These are phyloP conservation scores for Athene cunicularia DNA, from an alignment of 2,113 vertebrate genomes.

Conservation along the genomic window DNA sequence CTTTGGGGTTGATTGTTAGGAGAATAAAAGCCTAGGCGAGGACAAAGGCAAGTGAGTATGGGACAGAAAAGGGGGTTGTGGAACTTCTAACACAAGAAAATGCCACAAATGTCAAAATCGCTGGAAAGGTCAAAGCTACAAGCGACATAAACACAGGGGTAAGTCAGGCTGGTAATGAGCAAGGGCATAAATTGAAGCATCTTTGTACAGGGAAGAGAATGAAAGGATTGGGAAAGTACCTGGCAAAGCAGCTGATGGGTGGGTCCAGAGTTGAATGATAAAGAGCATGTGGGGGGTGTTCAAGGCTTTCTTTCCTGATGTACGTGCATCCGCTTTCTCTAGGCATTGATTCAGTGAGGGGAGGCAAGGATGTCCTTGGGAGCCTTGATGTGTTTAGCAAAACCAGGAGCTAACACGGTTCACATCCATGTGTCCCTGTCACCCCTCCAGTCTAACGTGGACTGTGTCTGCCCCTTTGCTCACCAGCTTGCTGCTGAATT, in stretches of 20 bases:
- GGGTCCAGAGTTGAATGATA: not conserved
- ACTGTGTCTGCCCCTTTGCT: not conserved
- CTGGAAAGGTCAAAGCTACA: slow-evolving; percentile 16
- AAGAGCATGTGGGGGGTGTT: accelerated
- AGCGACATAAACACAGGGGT: not conserved
- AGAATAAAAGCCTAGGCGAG: not conserved
- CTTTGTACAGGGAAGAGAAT: not conserved
- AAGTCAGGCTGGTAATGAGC: not conserved
- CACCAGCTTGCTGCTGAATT: not conserved
- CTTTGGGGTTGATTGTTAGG: not conserved
- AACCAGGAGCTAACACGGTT: not conserved
- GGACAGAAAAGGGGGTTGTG: not conserved
- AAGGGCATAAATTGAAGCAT: not conserved
- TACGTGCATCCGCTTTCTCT: not conserved
- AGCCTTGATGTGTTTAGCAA: not conserved
- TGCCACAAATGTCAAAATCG: not conserved
- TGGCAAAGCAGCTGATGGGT: not conserved
- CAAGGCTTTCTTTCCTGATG: not conserved
- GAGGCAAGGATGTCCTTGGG: not conserved
- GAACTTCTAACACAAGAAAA: not conserved
- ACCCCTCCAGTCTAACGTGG: not conserved
- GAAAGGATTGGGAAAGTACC: not conserved
- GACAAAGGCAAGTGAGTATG: not conserved
- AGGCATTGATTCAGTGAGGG: not conserved
- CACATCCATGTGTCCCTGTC: not conserved